phyloP scores from a whole-genome alignment of 2,113 vertebrate genomes.

The Ellobius talpinus region DNA sequence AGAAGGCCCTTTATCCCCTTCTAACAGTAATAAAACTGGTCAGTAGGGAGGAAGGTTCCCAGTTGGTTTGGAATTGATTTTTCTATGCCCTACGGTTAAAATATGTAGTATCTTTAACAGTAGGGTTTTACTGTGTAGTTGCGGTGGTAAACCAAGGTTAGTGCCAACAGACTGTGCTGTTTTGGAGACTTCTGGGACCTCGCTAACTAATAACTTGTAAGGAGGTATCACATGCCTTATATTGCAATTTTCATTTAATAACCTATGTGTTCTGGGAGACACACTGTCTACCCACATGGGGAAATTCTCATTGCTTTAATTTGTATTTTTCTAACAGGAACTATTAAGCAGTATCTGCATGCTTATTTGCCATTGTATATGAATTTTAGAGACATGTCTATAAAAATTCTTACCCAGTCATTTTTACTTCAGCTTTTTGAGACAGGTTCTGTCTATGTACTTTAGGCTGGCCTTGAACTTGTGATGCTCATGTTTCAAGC shows the following conservation, averaged over 20 bases:
- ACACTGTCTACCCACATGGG: neutral
- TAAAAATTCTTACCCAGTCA: too few relatives aligned
- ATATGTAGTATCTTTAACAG: neutral
- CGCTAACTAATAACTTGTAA: neutral
- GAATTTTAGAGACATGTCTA: neutral
- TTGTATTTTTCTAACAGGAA: neutral
- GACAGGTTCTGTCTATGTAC: neutral
- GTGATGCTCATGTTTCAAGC: neutral
- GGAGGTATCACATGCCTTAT: neutral
- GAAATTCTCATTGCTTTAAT: neutral
- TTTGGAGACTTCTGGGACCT: neutral
- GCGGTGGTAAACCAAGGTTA: too few relatives aligned
- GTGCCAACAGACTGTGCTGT: neutral
- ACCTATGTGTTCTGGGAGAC: neutral
- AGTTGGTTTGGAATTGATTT: neutral
- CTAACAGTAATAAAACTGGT: neutral
- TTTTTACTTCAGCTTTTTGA: neutral
- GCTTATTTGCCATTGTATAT: neutral
- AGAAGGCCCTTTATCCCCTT: neutral
- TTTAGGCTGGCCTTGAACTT: neutral
- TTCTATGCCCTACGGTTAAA: neutral
- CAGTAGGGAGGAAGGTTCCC: neutral
- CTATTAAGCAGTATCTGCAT: neutral
- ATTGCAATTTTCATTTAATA: neutral
- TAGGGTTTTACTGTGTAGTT: too few relatives aligned